Base-by-base conservation (phyloP, 30 jellyfish, hydroid and myxozoan species). In the Aurelia sp. region DNA sequence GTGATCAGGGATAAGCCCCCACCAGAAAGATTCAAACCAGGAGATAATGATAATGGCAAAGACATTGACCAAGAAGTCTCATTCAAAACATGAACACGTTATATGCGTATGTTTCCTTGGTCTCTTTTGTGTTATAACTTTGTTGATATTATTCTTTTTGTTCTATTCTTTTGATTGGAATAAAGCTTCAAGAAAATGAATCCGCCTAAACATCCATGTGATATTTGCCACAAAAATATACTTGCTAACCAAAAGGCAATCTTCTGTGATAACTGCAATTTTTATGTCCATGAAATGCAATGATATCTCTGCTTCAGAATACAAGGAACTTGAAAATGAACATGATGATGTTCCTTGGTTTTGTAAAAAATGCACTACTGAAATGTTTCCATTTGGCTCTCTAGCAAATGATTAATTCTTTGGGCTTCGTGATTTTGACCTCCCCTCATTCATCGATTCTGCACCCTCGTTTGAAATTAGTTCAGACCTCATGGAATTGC, bases 251-350 rank as follows among this genome's bases (percentile, higher is more conserved):
- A 27, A 27, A 27, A 27, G 33, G 33, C 33, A 27, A 27, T 27
- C 33, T 27, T 27, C 2, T 27, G 33, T 27, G 33, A 27, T 27
- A 27, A 27, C 33, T 27, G 33, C 33, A 27, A 62, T 60, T 66
- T 61, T 15, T 78, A 61, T 47, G 89, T 78, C 71, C 89, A 78
- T 78, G n/a, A 78, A 78, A 66, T 78, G 89, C 66, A 78, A 41
- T 66, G 52, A 64, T 47, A 62, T 78, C 47, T 78, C 89, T 62
- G 66, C 72, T 40, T 27, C 70, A 51, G 80, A 62, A 64, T 78
- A 61, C 27, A 40, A 78, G n/a, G 66, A 78, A 51, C 78, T 78
- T 15, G 62, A 76, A 58, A 57, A 58, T 9, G 87, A 76, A 76
- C 23, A 16, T 76, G 87, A 76, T 27, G 33, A 27, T 76, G 76